phyloP scores from a whole-genome alignment of 2,888 invertebrate genomes.

The Erynnis tages region DNA sequence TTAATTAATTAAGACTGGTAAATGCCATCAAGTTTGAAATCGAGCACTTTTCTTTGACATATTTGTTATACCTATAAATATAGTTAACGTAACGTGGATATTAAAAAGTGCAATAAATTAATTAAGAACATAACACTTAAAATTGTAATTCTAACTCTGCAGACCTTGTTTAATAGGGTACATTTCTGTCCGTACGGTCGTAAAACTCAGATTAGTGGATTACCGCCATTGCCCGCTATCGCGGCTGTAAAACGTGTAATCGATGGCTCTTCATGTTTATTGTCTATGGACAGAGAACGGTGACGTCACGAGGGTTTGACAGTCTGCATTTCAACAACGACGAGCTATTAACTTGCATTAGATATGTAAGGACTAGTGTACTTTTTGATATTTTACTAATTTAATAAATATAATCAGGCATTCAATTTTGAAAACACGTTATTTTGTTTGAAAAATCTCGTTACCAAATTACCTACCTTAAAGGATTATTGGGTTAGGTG shows the following conservation, averaged over 20 bases:
- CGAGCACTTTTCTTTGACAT: no score
- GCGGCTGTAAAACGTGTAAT: conserved; percentile 72
- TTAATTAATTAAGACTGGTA: no score
- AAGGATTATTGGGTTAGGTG: conserved; percentile 31
- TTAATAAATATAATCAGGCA: no score
- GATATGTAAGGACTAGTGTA: no score
- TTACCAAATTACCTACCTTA: no score
- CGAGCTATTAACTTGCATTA: no score
- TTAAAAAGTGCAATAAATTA: background rate
- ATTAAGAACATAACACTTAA: conserved; percentile 3
- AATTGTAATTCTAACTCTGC: background rate
- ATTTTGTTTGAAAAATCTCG: no score
- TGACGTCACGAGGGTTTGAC: conserved; percentile 34
- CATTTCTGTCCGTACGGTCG: conserved; percentile 27
- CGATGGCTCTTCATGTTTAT: conserved; percentile 64
- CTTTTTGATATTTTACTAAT: background rate
- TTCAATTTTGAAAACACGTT: no score
- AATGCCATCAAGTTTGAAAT: no score
- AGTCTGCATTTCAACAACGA: background rate
- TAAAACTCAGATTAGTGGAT: conserved; percentile 65
- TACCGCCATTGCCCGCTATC: conserved; percentile 69
- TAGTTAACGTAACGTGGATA: no score
- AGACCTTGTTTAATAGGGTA: conserved; percentile 19
- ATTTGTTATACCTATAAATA: no score
- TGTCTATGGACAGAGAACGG: conserved; percentile 49